Evolutionary conservation across 2,113 vertebrate species (phyloP).

Genomic region (Tupaia tana): DNA sequence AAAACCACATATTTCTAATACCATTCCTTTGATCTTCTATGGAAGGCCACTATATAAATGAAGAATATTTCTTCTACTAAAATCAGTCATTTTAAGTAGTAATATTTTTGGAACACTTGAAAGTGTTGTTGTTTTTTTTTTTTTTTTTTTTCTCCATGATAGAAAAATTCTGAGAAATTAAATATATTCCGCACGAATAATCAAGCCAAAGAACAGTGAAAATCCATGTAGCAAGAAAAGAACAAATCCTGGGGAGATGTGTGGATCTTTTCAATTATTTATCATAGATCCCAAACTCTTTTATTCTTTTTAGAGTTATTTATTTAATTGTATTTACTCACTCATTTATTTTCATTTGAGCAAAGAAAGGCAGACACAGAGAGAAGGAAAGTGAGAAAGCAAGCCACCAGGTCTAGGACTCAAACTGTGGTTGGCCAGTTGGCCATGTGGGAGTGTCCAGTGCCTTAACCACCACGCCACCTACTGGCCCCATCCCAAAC

Average conservation of each 20-base stretch:
- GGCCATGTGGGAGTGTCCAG: too few species aligned
- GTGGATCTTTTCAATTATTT: constrained; percentile 37
- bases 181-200: constrained; percentile 15
- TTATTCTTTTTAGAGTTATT: too few species aligned
- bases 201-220: constrained; percentile 57
- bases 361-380: too few species aligned
- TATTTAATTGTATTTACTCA: too few species aligned
- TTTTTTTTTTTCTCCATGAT: constrained; percentile 26
- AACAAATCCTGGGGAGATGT: constrained; percentile 1
- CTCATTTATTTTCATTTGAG: too few species aligned
- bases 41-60: constrained; percentile 50
- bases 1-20: constrained; percentile 55
- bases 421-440: too few species aligned
- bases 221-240: constrained; percentile 33
- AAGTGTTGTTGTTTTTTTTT: constrained; percentile 6
- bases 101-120: constrained; percentile 72
- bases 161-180: constrained; percentile 50
- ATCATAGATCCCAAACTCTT: neutral
- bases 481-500: too few species aligned
- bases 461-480: too few species aligned
- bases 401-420: too few species aligned
- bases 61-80: constrained; percentile 55
- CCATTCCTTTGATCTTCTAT: constrained; percentile 64
- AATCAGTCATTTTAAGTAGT: constrained; percentile 57
- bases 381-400: too few species aligned